Conservation (phyloP, 2,113 vertebrate species). For the Pygoscelis antarcticus region DNA sequence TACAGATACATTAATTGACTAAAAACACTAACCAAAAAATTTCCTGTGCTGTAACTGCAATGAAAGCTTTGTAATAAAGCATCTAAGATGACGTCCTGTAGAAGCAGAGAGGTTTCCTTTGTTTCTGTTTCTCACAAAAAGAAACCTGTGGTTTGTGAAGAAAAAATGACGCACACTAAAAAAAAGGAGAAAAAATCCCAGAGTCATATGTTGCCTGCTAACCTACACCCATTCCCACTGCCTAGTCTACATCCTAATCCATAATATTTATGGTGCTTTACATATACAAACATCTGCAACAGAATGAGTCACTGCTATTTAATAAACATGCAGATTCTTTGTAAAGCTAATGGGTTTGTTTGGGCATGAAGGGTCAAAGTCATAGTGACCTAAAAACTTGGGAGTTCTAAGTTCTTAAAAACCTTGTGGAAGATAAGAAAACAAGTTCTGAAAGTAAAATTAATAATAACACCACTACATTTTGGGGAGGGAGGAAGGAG, state of each 20-base stretch:
- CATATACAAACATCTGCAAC: slow-evolving; percentile 32
- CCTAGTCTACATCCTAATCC: not conserved
- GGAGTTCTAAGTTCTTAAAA: not conserved
- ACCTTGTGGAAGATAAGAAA: not conserved
- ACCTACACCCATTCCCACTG: not conserved
- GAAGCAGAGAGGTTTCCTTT: not conserved
- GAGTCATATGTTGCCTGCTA: not conserved
- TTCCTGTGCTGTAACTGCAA: not conserved
- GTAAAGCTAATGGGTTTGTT: not conserved
- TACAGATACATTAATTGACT: not conserved
- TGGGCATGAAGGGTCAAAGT: not conserved
- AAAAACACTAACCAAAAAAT: slow-evolving; percentile 17
- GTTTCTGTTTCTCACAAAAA: slow-evolving; percentile 3
- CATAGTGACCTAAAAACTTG: not conserved
- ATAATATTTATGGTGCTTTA: slow-evolving; percentile 25
- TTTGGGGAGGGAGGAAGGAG: not conserved
- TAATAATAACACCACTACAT: not conserved
- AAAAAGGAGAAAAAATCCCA: not conserved
- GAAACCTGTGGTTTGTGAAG: not conserved
- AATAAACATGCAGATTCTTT: slow-evolving; percentile 38
- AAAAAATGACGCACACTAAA: not conserved
- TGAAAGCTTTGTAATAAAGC: slow-evolving; percentile 22
- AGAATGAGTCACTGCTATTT: slow-evolving; percentile 27
- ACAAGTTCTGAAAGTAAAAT: not conserved
- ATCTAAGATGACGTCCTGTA: not conserved